A percentile compares a stretch with the other conserved stretches of the same genome.
Conservation (phyloP, 2,888 invertebrate species). For the Arge pagana region DNA sequence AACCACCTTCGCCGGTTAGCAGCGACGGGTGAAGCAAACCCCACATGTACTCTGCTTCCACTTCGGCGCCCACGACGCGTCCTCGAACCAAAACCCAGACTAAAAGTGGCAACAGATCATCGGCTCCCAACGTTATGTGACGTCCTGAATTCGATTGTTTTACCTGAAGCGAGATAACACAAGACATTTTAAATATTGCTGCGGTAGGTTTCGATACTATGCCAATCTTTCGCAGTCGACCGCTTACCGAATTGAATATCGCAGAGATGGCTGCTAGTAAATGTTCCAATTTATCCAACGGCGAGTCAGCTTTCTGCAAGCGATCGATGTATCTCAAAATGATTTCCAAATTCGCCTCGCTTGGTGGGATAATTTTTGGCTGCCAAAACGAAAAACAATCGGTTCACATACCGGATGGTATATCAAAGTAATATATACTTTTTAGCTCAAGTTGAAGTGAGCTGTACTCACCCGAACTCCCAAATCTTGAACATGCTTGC, state of each 20-base stretch:
- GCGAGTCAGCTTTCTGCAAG: constrained; percentile 90
- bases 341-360: constrained; percentile 73
- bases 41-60: constrained; percentile 97
- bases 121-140: constrained; percentile 71
- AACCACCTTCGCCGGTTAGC: constrained; percentile 90
- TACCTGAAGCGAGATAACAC: too few species aligned
- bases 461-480: constrained; percentile 67
- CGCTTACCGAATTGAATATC: constrained; percentile 80
- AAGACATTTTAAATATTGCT: too few species aligned
- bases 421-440: too few species aligned
- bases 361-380: constrained; percentile 78
- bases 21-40: constrained; percentile 89
- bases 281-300: constrained; percentile 90
- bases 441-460: too few species aligned
- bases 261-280: constrained; percentile 86
- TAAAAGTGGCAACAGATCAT: constrained; percentile 89
- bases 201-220: too few species aligned
- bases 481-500: constrained; percentile 70
- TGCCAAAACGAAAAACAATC: constrained; percentile 36
- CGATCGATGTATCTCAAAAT: constrained; percentile 80
- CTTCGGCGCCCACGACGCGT: constrained; percentile 88
- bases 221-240: too few species aligned
- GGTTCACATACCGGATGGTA: background rate
- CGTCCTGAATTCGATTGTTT: constrained; percentile 67
- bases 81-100: constrained; percentile 91